Evolutionary conservation across 1,140 invertebrate species (phyloP).

Genomic region (Drosophila erecta): DNA sequence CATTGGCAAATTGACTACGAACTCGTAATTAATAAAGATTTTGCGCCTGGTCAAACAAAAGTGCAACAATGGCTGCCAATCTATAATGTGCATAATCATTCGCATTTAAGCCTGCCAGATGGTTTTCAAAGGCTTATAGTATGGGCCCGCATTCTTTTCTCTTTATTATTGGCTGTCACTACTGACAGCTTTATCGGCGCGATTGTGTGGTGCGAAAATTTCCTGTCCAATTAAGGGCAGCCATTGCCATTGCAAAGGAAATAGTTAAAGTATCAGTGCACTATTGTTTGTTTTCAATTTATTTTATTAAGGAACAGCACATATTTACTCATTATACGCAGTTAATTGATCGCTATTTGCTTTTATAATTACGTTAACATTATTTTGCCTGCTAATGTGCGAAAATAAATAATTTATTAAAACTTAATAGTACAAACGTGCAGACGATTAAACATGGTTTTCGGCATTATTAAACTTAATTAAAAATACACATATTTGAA

Average conservation of each 20-base stretch:
- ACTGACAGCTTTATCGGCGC: slow-evolving; percentile 23
- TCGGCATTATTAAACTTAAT: no score
- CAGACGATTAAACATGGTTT: no score
- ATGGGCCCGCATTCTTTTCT: neutral
- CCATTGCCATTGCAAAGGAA: slow-evolving; percentile 2
- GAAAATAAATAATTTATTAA: no score
- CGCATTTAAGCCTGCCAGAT: slow-evolving; percentile 11
- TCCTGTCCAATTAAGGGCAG: slow-evolving; percentile 19
- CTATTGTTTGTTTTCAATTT: neutral
- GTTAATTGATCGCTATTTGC: no score
- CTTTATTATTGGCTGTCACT: slow-evolving; percentile 26
- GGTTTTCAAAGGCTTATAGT: slow-evolving; percentile 10
- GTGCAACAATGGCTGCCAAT: slow-evolving; percentile 28
- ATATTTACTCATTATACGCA: no score
- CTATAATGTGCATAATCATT: slow-evolving; percentile 30
- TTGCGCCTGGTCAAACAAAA: slow-evolving; percentile 43
- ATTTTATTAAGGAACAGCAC: neutral
- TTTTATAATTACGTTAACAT: no score
- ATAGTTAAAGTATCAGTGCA: neutral
- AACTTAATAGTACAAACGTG: no score
- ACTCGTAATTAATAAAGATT: slow-evolving; percentile 62
- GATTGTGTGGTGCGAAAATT: slow-evolving; percentile 11
- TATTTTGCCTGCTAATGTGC: no score
- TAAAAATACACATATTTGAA: neutral
- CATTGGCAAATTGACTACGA: slow-evolving; percentile 51